phyloP scores from a whole-genome alignment of 2,888 invertebrate species.

The Polymixis lichenea region DNA sequence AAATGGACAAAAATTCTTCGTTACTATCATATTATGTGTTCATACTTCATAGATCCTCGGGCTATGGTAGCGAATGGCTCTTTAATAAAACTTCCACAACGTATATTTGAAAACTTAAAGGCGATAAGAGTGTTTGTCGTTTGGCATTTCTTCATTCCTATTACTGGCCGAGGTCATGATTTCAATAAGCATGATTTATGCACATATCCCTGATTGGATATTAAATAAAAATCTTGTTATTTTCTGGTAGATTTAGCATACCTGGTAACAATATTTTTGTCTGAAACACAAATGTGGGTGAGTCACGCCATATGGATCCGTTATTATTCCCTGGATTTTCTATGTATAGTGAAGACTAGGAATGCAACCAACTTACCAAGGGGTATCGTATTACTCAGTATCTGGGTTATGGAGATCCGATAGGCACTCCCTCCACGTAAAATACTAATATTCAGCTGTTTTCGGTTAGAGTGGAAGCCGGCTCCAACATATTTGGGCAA shows the following conservation, averaged over 20 bases:
- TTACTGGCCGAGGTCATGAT: constrained; percentile 6
- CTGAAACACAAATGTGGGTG: neutral
- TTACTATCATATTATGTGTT: no score
- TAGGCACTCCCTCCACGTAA: no score
- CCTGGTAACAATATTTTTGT: neutral
- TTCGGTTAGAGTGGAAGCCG: no score
- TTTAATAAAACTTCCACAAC: neutral
- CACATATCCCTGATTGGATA: neutral
- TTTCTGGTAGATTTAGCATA: neutral
- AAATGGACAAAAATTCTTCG: no score
- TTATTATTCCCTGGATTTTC: neutral
- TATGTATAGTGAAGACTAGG: neutral
- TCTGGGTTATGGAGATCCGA: no score
- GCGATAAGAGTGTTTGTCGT: constrained; percentile 24
- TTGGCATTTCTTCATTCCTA: constrained; percentile 1
- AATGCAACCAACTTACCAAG: no score
- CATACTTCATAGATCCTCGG: neutral
- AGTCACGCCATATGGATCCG: neutral
- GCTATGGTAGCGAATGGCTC: neutral
- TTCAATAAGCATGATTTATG: constrained; percentile 6
- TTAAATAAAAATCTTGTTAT: neutral
- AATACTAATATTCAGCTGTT: no score
- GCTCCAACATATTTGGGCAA: no score
- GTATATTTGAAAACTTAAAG: neutral
- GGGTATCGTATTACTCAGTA: no score